Conservation (phyloP, 2,797 vertebrate species). For the Chloroceryle inda region DNA sequence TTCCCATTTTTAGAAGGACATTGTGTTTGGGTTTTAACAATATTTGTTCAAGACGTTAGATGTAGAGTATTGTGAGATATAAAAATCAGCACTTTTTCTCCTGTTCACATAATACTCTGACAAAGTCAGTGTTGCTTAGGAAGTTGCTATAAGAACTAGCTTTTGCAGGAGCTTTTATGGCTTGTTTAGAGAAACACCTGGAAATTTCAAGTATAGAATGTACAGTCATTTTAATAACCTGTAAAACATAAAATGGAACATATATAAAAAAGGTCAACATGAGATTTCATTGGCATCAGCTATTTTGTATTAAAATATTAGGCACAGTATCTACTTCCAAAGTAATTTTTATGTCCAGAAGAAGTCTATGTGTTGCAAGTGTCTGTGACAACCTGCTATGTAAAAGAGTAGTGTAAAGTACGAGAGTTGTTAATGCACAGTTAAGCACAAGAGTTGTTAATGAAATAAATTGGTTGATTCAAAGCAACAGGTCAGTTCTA, state of each 20-base stretch:
- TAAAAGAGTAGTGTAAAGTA: not conserved
- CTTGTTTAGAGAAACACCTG: not conserved
- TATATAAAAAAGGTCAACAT: not conserved
- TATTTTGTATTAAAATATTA: not conserved
- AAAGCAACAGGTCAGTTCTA: not conserved
- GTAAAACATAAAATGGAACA: not conserved
- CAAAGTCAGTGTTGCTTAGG: not conserved
- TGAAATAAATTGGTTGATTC: not conserved
- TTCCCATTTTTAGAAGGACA: not conserved
- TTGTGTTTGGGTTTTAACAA: not conserved
- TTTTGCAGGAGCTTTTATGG: not conserved
- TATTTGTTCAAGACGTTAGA: not conserved
- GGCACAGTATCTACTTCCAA: not conserved
- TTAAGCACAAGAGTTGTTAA: not conserved
- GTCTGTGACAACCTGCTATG: accelerated
- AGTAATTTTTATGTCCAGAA: not conserved
- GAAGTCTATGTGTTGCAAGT: not conserved
- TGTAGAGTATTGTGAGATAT: not conserved
- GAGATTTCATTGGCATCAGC: not conserved
- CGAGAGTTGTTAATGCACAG: not conserved
- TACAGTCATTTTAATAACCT: not conserved
- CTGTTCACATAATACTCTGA: not conserved
- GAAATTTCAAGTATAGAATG: not conserved
- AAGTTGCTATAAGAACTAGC: not conserved
- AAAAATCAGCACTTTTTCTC: not conserved